Conservation (phyloP, 2,888 invertebrate genomes). For the Heliconius sara region DNA sequence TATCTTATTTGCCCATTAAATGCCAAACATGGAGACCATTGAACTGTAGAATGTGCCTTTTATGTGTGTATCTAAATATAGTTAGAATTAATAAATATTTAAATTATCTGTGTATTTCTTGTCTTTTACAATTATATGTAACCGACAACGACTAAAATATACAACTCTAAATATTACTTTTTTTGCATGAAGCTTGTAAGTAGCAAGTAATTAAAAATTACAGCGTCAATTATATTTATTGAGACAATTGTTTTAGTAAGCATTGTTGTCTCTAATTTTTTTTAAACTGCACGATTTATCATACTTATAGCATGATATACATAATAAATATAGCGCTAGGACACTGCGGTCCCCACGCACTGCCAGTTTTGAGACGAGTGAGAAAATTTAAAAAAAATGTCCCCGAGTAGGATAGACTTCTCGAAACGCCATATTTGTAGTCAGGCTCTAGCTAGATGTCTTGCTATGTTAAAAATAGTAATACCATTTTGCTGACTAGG, state of each 20-base stretch:
- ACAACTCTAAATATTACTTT: not conserved
- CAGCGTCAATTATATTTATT: no score
- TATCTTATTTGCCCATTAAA: constrained; percentile 7
- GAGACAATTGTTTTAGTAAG: no score
- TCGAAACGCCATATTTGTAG: no score
- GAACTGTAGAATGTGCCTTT: constrained; percentile 83
- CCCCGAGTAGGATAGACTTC: no score
- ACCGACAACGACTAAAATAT: not conserved
- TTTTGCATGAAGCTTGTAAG: not conserved
- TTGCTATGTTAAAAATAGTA: not conserved
- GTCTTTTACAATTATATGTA: not conserved
- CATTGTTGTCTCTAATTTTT: not conserved
- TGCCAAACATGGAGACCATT: constrained; percentile 89
- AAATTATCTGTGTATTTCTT: constrained; percentile 16
- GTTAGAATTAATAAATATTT: constrained; percentile 29
- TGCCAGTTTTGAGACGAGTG: no score
- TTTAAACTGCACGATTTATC: no score
- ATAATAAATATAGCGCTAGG: no score
- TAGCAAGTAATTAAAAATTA: not conserved
- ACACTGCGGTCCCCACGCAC: no score
- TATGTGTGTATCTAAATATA: constrained; percentile 35
- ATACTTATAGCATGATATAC: no score
- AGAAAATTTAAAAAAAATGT: no score
- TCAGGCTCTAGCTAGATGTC: not conserved
- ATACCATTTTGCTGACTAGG: not conserved